A percentile compares a stretch with the other conserved stretches of the same genome.
These are phyloP conservation scores for Prochilodus magdalenae DNA, from an alignment of 2,113 vertebrate species.

Conservation along the genomic window DNA sequence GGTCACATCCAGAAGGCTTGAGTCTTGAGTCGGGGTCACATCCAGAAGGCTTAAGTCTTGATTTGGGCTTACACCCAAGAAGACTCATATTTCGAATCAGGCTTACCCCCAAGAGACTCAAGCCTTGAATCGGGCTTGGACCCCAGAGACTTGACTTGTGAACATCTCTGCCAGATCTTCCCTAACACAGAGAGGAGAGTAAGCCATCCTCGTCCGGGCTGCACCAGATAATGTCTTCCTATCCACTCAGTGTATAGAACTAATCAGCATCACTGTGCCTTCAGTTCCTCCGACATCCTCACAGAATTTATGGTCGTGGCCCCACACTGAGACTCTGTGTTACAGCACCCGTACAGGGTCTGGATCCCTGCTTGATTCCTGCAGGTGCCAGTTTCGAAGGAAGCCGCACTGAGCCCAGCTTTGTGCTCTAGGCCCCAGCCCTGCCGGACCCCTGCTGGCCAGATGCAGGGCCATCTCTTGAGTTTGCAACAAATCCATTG, in stretches of 20 bases:
- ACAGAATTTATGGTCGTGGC: background rate
- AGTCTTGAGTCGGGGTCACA: too few species aligned
- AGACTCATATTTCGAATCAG: too few species aligned
- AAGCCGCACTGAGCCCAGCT: slow-evolving; percentile 33
- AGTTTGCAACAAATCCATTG: slow-evolving; percentile 51
- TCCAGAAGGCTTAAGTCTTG: too few species aligned
- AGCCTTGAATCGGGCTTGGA: too few species aligned
- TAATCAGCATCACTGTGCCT: background rate
- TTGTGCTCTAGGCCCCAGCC: slow-evolving; percentile 25
- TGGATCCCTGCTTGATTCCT: slow-evolving; percentile 32
- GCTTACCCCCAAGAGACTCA: too few species aligned
- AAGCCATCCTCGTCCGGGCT: background rate
- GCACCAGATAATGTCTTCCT: background rate
- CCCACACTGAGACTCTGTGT: background rate
- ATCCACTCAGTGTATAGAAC: background rate
- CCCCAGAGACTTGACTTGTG: too few species aligned
- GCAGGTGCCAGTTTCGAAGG: slow-evolving; percentile 19
- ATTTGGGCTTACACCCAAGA: too few species aligned
- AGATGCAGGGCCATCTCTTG: slow-evolving; percentile 42
- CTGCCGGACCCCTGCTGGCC: slow-evolving; percentile 26
- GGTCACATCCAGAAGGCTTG: too few species aligned
- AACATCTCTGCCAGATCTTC: background rate
- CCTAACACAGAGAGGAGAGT: background rate
- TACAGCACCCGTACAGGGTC: background rate
- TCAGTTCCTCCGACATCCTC: background rate